Evolutionary conservation across 2,888 invertebrate species (phyloP), one percentile per base, ranked within the genome.

Genomic region (Ophion obscuratus): DNA sequence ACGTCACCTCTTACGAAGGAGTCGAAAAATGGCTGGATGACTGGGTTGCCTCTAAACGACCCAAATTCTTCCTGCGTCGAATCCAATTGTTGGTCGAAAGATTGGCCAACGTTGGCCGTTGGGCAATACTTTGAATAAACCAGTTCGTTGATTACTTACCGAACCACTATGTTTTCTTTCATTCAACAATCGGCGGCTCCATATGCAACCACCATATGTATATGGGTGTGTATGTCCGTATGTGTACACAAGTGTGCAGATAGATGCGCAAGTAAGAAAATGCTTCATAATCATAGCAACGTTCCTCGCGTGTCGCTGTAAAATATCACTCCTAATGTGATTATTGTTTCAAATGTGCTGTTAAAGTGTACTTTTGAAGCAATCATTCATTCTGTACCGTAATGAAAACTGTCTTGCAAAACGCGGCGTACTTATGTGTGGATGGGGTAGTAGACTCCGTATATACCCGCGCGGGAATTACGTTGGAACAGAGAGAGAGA

Each of bases 291-390:
- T 53, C 17, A 5, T 17, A 5, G 53, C 17, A 53, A 53, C 17
- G 53, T 53, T 14, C 17, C 53, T 53, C 53, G 53, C 53, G 53
- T 53, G 53, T 53, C 53, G 17, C 53, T 53, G 53, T 53, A 53
- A 53, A 53, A 53, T 53, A 53, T 53, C 53, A 53, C 17, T 53
- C 53, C 53, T 24, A 11, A 31, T 24, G 36, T 47, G 47, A 70
- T 78, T 71, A 61, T 64, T 40, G 70, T 31, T 47, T 61, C n/a
- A 14, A 40, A 17, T 47, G 53, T 24, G 53, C 24, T 36, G 5
- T 40, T 17, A 71, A 36, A 44, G 61, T 17, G 53, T 57, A 64
- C 79, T 64, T 71, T 80, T 53, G 57, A 80, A 64, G 71, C 71
- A 57, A 80, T 71, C 70, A 71, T 57, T 71, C 71, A 64, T 79